Percentiles rank a stretch among this genome's conserved stretches.
These are phyloP conservation scores for Glaucidium brasilianum DNA, from an alignment of 2,113 vertebrate species.

Conservation along the genomic window DNA sequence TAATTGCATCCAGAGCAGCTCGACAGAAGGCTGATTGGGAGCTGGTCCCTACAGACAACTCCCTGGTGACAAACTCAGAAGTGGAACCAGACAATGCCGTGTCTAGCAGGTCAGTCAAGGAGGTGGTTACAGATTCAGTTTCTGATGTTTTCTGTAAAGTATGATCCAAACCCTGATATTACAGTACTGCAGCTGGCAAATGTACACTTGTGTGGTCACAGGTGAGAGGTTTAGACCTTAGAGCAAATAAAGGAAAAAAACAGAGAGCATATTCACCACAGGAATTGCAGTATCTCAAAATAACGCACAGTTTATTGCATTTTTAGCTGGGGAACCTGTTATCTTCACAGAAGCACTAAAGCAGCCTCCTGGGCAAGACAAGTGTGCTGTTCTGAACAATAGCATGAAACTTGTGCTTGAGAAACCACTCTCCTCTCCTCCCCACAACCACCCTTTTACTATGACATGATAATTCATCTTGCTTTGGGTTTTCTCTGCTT, in stretches of 20 bases:
- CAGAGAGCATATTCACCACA: neutral
- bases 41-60: neutral
- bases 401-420: neutral
- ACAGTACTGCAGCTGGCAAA: conserved; percentile 19
- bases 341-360: neutral
- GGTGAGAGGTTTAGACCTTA: neutral
- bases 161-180: neutral
- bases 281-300: conserved; percentile 8
- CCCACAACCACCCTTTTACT: neutral
- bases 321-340: neutral
- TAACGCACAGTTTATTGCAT: neutral
- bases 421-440: neutral
- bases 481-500: conserved; percentile 15
- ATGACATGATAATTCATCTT: neutral
- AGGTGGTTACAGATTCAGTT: neutral
- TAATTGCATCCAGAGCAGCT: conserved; percentile 55
- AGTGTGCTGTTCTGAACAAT: neutral
- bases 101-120: conserved; percentile 33
- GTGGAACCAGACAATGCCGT: neutral
- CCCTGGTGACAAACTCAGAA: neutral
- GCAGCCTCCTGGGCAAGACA: neutral
- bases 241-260: neutral
- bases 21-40: neutral
- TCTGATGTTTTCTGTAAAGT: neutral
- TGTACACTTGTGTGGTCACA: neutral